A percentile compares a stretch with the other conserved stretches of the same genome.
phyloP scores from a whole-genome alignment of 2,888 invertebrate species.

The Sylvicola fuscatus region DNA sequence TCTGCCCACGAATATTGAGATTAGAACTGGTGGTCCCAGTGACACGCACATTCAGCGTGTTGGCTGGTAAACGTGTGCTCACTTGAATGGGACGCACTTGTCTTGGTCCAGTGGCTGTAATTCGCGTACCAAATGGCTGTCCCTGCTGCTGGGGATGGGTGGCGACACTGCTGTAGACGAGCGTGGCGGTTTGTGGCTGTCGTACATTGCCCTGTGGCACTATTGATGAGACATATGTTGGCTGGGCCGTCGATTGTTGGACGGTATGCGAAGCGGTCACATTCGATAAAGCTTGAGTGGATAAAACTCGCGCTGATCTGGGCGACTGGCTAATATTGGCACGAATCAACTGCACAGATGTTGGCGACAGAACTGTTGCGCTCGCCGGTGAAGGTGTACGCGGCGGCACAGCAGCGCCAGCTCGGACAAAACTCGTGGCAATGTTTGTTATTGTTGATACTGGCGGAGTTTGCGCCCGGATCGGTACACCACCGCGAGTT shows the following conservation, averaged over 20 bases:
- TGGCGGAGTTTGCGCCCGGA: constrained; percentile 17
- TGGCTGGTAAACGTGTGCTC: constrained; percentile 7
- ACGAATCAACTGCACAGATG: constrained; percentile 22
- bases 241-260: constrained; percentile 8
- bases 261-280: constrained; percentile 8
- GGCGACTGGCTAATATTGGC: constrained; percentile 15
- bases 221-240: constrained; percentile 21
- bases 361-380: constrained; percentile 19
- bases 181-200: constrained; percentile 18
- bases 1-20: constrained; percentile 23
- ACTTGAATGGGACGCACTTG: constrained; percentile 23
- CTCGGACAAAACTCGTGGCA: constrained; percentile 19
- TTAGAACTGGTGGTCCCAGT: not conserved
- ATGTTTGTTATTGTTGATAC: constrained; percentile 11
- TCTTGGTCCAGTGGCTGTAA: constrained; percentile 14
- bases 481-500: constrained; percentile 9
- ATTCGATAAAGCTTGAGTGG: not conserved
- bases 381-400: constrained; percentile 15
- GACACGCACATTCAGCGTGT: constrained; percentile 1
- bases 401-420: constrained; percentile 12
- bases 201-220: constrained; percentile 22
- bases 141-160: constrained; percentile 12
- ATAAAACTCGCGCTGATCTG: constrained; percentile 8
- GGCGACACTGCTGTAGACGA: constrained; percentile 22
- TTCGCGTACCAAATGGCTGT: constrained; percentile 20